Base-by-base conservation (phyloP, 2,888 invertebrate species). In the Allolobophora icterica region DNA sequence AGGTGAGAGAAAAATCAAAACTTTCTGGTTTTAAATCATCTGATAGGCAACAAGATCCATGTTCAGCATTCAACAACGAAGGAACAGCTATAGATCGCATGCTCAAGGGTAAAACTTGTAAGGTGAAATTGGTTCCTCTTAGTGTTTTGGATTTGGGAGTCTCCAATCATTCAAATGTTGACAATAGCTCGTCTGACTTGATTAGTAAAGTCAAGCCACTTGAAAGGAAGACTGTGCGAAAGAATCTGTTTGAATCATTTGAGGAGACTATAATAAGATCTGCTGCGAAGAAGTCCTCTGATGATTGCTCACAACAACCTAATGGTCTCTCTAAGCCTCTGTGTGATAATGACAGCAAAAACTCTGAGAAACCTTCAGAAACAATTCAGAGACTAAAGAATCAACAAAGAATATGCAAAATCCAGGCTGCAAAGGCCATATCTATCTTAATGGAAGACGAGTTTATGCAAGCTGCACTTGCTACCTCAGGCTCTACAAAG, bases 171-270 rank as follows among this genome's bases (percentile, higher is more conserved):
- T 71, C 71, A 71, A 71, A 71, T n/a, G 71, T 71, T 71, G 71
- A n/a, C 11, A 71, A n/a, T 71, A 71, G 71, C 8, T 30, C 71
- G n/a, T n/a, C 71, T 30, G 71, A n/a, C 71, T 30, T n/a, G 71
- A n/a, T 71, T n/a, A n/a, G n/a, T 71, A 71, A 71, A 71, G 71
- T 8, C 17, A 71, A 71, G 71, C 1, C 13, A 17, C 71, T n/a
- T 71, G 71, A 71, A 71, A 71, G 13, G 71, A 71, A 71, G 71
- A 71, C 71, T 11, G 71, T 71, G 17, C 71, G 71, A 71, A 71
- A n/a, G 71, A 71, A 71, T 71, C 71, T 71, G 71, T 71, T 71
- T 71, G 71, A 71, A n/a, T 71, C 71, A n/a, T 71, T 71, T 71
- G 71, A 71, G 17, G 71, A 71, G 71, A 71, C 30, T n/a, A 71